Base-by-base conservation (phyloP, 2,113 vertebrate species). In the Camelus dromedarius region DNA sequence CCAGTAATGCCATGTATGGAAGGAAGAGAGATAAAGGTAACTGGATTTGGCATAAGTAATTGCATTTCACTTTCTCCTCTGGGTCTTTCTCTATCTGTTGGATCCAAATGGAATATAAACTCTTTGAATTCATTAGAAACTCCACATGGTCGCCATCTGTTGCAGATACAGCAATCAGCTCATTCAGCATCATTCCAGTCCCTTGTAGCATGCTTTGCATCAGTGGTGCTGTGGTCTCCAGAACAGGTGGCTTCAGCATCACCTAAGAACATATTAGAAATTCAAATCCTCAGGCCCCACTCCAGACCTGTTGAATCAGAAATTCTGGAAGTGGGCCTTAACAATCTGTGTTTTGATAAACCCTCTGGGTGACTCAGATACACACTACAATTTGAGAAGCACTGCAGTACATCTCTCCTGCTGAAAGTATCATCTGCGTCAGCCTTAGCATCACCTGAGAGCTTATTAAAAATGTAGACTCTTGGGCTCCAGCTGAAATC, bases 41-140 rank as follows among this genome's bases (percentile, higher is more conserved):
- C 28, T 95, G 19, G 50, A 48, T 92, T 94, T 95, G 56, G 84
- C 73, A 8, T 89, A 94, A 91, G 72, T 85, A 89, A 97, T 79
- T 92, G 8, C 54, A 84, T 92, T 95, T 75, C 48, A 92, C 16
- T 96, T 89, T 86, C 30, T 90, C n/a, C 35, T 96, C 50, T 69
- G 82, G 64, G 80, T 79, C 28, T 28, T 11, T 73, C 58, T 95
- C 64, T 50, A 20, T 90, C 60, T 79, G 32, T 92, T 95, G 87
- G 60, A 70, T 75, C 52, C 83, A 92, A 94, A 48, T 92, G 46
- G 77, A 80, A 81, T 92, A 89, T 19, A 92, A 80, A 81, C 72
- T 85, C 94, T 93, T 73, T 92, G 83, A 96, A 95, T 96, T 96
- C 64, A 88, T 90, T 95, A 93, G 66, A 69, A 95, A 76, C 19